Conservation (phyloP, 2,888 invertebrate genomes). For the Aspidiotus rigidus region DNA sequence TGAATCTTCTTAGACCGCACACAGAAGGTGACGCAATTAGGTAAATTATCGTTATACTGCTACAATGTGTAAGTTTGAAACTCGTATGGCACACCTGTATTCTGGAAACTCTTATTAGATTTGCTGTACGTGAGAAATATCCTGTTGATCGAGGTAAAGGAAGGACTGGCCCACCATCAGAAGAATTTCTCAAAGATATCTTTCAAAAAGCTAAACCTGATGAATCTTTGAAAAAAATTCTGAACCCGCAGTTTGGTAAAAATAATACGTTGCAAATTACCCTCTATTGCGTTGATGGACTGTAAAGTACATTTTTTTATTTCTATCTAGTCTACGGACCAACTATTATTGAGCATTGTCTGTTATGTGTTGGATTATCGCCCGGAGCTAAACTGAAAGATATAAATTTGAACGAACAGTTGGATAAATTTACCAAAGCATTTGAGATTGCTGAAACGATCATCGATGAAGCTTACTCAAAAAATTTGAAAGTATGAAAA, state of each 20-base stretch:
- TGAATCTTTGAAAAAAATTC: constrained; percentile 67
- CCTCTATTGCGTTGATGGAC: not conserved
- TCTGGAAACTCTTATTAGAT: constrained; percentile 46
- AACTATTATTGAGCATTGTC: constrained; percentile 81
- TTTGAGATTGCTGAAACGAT: constrained; percentile 60
- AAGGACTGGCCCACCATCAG: constrained; percentile 48
- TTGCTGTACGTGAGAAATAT: constrained; percentile 86
- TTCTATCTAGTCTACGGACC: constrained; percentile 70
- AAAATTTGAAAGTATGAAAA: no score
- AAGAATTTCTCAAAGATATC: constrained; percentile 51
- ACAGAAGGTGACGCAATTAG: constrained; percentile 80
- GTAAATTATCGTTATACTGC: constrained; percentile 42
- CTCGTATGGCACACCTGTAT: not conserved
- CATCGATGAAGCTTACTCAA: constrained; percentile 46
- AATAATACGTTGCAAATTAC: not conserved
- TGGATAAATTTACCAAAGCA: constrained; percentile 55
- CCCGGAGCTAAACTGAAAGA: constrained; percentile 53
- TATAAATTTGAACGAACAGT: constrained; percentile 55
- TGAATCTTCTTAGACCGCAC: constrained; percentile 86
- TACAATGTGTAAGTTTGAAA: not conserved
- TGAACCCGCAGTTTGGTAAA: constrained; percentile 68
- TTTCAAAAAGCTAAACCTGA: constrained; percentile 58
- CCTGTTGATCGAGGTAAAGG: constrained; percentile 67
- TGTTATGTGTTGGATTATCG: constrained; percentile 59
- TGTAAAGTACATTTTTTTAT: constrained; percentile 22